These are phyloP conservation scores for Amniataba percoides DNA, from an alignment of 2,797 vertebrate species.

Conservation along the genomic window DNA sequence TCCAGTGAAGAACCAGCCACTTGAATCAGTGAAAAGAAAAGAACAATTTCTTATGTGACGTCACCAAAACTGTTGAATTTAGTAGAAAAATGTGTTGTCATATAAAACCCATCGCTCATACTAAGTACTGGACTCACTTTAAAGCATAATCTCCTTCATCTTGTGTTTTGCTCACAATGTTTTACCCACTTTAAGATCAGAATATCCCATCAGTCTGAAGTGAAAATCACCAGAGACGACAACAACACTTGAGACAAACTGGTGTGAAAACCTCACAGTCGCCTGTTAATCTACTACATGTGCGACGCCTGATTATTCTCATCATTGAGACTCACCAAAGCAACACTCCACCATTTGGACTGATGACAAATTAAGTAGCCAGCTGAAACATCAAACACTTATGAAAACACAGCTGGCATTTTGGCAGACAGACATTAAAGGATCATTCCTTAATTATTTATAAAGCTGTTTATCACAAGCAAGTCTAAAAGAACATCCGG, in stretches of 20 bases:
- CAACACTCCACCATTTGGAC: slow-evolving; percentile 53
- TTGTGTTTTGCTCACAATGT: neutral
- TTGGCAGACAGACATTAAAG: slow-evolving; percentile 47
- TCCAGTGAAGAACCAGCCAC: neutral
- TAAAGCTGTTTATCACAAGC: slow-evolving; percentile 40
- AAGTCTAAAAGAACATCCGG: slow-evolving; percentile 29
- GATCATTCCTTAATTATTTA: slow-evolving; percentile 49
- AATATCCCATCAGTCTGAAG: neutral
- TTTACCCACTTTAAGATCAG: neutral
- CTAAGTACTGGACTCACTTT: neutral
- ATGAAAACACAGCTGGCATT: slow-evolving; percentile 36
- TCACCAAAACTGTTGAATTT: neutral
- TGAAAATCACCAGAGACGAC: slow-evolving; percentile 4
- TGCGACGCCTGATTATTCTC: slow-evolving; percentile 29
- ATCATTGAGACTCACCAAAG: slow-evolving; percentile 37
- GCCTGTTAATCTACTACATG: slow-evolving; percentile 22
- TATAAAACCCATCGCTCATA: neutral
- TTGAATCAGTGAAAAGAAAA: neutral
- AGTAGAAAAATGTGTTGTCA: neutral
- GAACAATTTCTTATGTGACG: neutral
- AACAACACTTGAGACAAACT: neutral
- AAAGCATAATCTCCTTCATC: neutral
- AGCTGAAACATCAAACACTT: slow-evolving; percentile 50
- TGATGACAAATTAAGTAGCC: slow-evolving; percentile 41
- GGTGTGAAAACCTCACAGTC: slow-evolving; percentile 4